phyloP scores from a whole-genome alignment of 2,797 vertebrate genomes.

The Smutsia gigantea region DNA sequence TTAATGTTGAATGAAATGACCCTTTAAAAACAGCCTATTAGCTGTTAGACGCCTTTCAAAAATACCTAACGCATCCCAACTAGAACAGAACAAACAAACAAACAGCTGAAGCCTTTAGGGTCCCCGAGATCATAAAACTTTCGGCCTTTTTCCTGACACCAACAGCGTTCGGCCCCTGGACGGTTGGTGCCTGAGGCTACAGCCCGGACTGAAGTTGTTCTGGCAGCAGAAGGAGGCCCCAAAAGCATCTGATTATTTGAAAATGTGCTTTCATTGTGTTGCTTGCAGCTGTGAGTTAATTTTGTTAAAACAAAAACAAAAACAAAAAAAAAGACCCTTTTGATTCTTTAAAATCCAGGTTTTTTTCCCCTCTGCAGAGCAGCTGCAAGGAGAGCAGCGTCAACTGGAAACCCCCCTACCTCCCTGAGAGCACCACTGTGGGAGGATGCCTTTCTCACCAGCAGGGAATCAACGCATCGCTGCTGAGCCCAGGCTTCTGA shows the following conservation, averaged over 20 bases:
- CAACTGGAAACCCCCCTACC: conserved; percentile 37
- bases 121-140: conserved; percentile 58
- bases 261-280: conserved; percentile 71
- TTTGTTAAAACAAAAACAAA: conserved; percentile 52
- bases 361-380: conserved; percentile 59
- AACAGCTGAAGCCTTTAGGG: conserved; percentile 53
- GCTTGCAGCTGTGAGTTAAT: conserved; percentile 78
- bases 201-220: conserved; percentile 54
- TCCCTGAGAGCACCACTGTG: not conserved
- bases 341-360: conserved; percentile 77
- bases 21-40: conserved; percentile 59
- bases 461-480: not conserved
- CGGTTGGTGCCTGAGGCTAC: not conserved
- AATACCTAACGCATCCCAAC: conserved; percentile 52
- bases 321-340: conserved; percentile 31
- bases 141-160: conserved; percentile 50
- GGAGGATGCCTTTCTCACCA: not conserved
- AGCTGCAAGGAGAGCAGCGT: conserved; percentile 27
- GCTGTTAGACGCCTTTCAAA: conserved; percentile 57
- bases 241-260: conserved; percentile 76
- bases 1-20: conserved; percentile 47
- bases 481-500: not conserved
- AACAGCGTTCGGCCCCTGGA: conserved; percentile 40
- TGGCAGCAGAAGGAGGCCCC: conserved; percentile 66
- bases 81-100: conserved; percentile 62